Base-by-base conservation (phyloP, 2,113 vertebrate genomes). In the Phodopus roborovskii region DNA sequence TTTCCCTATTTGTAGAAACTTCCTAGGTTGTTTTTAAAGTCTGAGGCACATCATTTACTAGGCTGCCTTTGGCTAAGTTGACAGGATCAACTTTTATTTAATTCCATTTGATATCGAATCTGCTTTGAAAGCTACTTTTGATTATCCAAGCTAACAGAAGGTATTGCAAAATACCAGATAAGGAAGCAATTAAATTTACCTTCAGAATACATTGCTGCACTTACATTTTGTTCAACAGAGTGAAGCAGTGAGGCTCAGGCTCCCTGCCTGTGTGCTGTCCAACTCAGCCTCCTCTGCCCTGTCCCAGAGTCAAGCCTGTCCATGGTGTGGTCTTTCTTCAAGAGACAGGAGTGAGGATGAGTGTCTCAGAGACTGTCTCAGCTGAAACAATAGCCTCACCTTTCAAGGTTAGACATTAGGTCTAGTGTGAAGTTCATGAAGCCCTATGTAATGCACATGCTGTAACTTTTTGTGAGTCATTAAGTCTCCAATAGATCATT, bases 1-100 rank as follows among this genome's bases (percentile, higher is more conserved):
- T 81, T 90, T 87, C 92, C 82, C 39, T 66, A 48, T 66, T 78
- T 56, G 62, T 39, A 92, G 75, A 87, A 85, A 92, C 78, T 90
- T 82, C 50, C 73, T 81, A 66, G 75, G 36, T 78, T 82, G 45
- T 96, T 88, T 92, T 62, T 17, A 73, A 92, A 96, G 71, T 88
- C 75, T 50, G 56, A 95, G 89, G 33, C n/a, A 56, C 89, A 79
- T 86, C 20, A 1, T 82, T 94, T 73, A 75, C 62, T 20, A 62
- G 50, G 66, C 56, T 24, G 75, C 48, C 90, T 90, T 50, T 81
- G 20, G 73, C 45, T 75, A 85, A 56, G 66, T 88, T 95, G 92
- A 73, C 95, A 96, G 71, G 64, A 90, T 86, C 86, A 91, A 94
- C 42, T 95, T 96, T 78, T 81, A 95, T 78, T 97, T 97, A 85